Base-by-base conservation (phyloP, 2,113 vertebrate genomes). In the Chloebia gouldiae region DNA sequence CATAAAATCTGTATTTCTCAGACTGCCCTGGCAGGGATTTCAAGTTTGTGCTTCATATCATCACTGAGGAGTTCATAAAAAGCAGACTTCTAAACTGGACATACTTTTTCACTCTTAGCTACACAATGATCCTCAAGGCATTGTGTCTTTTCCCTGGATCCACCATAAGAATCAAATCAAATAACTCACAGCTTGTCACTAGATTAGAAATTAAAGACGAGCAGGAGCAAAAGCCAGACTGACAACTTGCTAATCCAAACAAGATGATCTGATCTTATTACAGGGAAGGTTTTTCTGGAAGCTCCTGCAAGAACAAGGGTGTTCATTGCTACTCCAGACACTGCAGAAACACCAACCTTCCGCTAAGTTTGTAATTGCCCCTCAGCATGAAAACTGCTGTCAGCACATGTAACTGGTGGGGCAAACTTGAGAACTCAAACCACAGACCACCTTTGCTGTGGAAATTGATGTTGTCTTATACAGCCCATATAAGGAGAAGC, bases 1-100 rank as follows among this genome's bases (percentile, higher is more conserved):
- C 61, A 63, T 88, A 92, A 94, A 95, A 85, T 76, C 20, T 70
- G 45, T 60, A 81, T 77, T 94, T 86, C 83, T 77, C 51, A 60
- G 50, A 81, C 35, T 68, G 10, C 30, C 68, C 86, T 86, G 80
- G 80, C 70, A 93, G 27, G 28, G 70, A 71, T 65, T 94, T 93
- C 66, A 78, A 69, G 40, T 91, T 81, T 87, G 24, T 7, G 1
- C 39, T 91, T 77, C 35, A 1, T 65, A 77, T 69, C 44, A 42
- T 44, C 61, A 42, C 56, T 51, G 66, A 77, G 53, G 42, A 83
- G 47, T 78, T 73, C 60, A 87, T 91, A 80, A 95, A 95, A 76
- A 72, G 25, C 77, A 82, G n/a, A 51, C 35, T 81, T 91, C 31
- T 45, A 69, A 76, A 78, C 31, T 27, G 14, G 23, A 75, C 44